Conservation (phyloP, 2,113 vertebrate genomes). For the Camelus dromedarius region DNA sequence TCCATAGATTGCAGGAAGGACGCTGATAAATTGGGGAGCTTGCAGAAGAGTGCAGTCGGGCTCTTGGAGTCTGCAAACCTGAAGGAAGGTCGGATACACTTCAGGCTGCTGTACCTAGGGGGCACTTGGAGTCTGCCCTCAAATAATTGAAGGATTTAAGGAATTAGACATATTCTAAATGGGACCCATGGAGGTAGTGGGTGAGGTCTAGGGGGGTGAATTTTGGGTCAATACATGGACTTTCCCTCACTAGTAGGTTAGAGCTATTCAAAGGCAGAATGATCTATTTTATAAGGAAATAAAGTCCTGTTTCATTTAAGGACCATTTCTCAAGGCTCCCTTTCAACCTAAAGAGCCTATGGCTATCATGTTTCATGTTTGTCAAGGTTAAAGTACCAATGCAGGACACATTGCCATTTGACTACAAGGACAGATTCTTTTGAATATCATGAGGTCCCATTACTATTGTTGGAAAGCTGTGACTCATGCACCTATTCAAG, state of each 20-base stretch:
- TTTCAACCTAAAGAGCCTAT: background rate
- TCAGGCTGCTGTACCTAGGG: background rate
- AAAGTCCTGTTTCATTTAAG: background rate
- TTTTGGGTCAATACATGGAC: background rate
- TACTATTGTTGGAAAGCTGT: background rate
- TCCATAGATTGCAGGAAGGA: background rate
- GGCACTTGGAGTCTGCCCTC: background rate
- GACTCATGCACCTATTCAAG: background rate
- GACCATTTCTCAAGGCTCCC: background rate
- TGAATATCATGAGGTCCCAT: background rate
- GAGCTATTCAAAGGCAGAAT: background rate
- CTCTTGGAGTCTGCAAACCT: background rate
- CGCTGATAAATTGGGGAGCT: background rate
- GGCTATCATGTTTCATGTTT: background rate
- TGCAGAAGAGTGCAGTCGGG: background rate
- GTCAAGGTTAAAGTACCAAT: background rate
- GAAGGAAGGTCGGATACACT: background rate
- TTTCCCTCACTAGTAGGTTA: background rate
- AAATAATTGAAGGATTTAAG: background rate
- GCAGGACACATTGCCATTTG: background rate
- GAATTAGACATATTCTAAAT: background rate
- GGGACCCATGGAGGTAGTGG: background rate
- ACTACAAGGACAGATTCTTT: background rate
- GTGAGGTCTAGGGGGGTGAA: background rate
- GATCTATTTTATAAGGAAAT: background rate